Conservation (phyloP, 2,113 vertebrate species). For the Parotia lawesii region DNA sequence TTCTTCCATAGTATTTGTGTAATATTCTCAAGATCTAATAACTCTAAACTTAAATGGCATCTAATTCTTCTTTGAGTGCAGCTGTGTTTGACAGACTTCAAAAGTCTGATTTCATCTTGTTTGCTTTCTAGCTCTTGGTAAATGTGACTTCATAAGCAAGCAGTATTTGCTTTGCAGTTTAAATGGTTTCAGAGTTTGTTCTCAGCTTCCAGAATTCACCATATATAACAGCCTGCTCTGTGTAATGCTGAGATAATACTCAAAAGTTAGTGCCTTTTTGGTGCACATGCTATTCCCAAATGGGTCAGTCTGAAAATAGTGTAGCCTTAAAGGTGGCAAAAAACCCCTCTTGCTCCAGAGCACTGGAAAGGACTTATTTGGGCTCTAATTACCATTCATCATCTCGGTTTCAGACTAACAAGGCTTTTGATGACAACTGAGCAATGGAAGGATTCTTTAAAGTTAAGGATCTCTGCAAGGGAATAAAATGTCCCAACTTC, state of each 20-base stretch:
- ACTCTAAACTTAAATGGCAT: background rate
- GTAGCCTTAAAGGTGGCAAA: background rate
- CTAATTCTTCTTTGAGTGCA: background rate
- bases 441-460: background rate
- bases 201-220: background rate
- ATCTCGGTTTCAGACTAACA: background rate
- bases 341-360: background rate
- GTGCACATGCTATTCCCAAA: background rate
- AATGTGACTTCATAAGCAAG: background rate
- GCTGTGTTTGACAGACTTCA: background rate
- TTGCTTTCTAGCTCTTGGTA: background rate
- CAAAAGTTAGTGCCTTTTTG: background rate
- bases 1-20: background rate
- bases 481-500: background rate
- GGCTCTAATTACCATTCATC: background rate
- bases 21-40: background rate
- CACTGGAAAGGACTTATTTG: background rate
- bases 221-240: background rate
- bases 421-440: background rate
- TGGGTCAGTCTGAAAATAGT: background rate
- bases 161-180: background rate
- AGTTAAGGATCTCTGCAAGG: background rate
- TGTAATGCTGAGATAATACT: background rate
- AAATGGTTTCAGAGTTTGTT: background rate
- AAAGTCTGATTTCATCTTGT: background rate